Percentiles rank a stretch among this genome's conserved stretches.
phyloP scores from a whole-genome alignment of 2,113 vertebrate genomes.

The Tyrannus savana region DNA sequence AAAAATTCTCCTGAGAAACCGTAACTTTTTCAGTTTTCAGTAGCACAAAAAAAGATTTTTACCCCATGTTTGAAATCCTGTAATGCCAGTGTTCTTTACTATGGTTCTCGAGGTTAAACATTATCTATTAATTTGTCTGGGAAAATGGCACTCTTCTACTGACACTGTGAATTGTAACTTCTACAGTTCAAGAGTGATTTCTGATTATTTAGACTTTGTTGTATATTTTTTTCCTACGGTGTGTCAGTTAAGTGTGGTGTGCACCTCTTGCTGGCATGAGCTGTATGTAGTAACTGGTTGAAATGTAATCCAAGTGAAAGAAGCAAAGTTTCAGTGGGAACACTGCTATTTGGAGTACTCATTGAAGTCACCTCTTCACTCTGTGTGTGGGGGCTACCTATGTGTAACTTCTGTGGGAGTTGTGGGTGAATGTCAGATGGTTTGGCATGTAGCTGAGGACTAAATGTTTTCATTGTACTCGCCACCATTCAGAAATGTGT shows the following conservation, averaged over 20 bases:
- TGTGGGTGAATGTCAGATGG: background rate
- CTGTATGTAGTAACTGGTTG: background rate
- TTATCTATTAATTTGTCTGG: background rate
- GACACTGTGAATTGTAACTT: background rate
- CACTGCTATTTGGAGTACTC: background rate
- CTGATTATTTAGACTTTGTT: background rate
- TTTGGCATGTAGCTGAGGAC: background rate
- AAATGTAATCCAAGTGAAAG: background rate
- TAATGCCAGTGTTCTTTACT: background rate
- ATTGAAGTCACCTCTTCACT: background rate
- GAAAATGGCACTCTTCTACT: background rate
- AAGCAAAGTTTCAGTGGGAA: background rate
- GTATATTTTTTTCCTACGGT: background rate
- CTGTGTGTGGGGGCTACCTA: accelerated
- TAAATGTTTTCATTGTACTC: background rate
- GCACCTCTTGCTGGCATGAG: background rate
- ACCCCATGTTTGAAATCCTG: background rate
- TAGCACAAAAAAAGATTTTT: background rate
- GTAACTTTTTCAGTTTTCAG: background rate
- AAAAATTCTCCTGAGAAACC: background rate
- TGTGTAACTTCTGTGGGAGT: background rate
- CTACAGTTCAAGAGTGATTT: background rate
- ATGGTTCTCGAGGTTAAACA: accelerated
- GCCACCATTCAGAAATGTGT: background rate
- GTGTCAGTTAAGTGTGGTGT: background rate